These are phyloP conservation scores for Disparrhopalites patrizii DNA, from an alignment of 2,888 invertebrate species.

Conservation along the genomic window DNA sequence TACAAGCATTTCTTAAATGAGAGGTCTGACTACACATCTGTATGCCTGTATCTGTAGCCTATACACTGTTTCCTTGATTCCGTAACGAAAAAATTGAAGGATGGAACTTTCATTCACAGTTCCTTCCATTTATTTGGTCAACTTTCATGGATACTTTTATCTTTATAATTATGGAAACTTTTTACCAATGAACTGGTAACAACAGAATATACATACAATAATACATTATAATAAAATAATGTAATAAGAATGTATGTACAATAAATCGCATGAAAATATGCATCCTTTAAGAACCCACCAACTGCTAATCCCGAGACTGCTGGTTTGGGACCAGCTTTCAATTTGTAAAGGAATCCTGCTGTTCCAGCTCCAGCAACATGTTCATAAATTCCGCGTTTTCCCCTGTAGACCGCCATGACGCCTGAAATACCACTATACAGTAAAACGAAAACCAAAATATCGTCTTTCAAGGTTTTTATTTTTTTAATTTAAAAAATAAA, in stretches of 20 bases:
- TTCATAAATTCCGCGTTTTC: conserved; percentile 64
- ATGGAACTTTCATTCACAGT: no score
- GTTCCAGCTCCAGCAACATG: conserved; percentile 63
- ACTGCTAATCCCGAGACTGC: conserved; percentile 64
- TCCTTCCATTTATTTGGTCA: no score
- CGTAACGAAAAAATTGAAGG: no score
- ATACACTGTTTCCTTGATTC: no score
- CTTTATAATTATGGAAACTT: no score
- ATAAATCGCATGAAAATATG: neutral
- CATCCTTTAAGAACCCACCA: conserved; percentile 56
- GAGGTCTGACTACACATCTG: no score
- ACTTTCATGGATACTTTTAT: no score
- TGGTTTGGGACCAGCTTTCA: conserved; percentile 64
- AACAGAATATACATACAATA: no score
- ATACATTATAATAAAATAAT: neutral
- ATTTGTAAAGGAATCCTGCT: conserved; percentile 65
- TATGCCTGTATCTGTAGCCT: no score
- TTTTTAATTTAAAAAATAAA: neutral
- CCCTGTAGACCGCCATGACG: conserved; percentile 63
- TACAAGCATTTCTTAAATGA: no score
- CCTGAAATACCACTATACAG: neutral
- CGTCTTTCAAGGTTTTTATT: neutral
- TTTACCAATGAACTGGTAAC: no score
- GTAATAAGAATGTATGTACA: neutral
- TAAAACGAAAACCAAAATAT: neutral